Evolutionary conservation across 2,113 vertebrate species (phyloP).

Genomic region (Mellivora capensis): DNA sequence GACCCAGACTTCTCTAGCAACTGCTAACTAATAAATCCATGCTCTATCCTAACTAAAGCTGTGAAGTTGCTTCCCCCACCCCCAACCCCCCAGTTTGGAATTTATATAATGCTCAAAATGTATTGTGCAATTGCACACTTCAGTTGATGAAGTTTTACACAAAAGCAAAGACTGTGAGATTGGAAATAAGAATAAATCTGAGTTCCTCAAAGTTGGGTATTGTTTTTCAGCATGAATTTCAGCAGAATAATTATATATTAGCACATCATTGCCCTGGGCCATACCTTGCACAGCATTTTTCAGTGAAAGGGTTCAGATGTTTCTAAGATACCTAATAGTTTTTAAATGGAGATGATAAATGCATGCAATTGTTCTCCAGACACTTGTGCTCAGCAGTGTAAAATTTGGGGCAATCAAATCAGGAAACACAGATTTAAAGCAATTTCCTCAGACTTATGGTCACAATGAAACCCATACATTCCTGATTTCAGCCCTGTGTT

Average conservation of each 20-base stretch:
- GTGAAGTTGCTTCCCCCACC: not conserved
- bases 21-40: not conserved
- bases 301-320: not conserved
- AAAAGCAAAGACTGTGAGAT: not conserved
- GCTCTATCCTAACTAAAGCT: not conserved
- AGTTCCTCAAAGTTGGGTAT: not conserved
- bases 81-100: not conserved
- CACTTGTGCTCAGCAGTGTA: conserved; percentile 37
- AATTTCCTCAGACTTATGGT: conserved; percentile 32
- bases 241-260: conserved; percentile 19
- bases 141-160: not conserved
- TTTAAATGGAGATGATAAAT: conserved; percentile 53
- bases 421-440: conserved; percentile 37
- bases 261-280: not conserved
- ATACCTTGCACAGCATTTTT: not conserved
- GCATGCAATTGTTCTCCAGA: conserved; percentile 6
- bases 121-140: not conserved
- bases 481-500: not conserved
- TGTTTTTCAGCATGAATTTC: not conserved
- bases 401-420: conserved; percentile 59
- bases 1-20: not conserved
- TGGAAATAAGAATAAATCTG: not conserved
- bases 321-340: conserved; percentile 61
- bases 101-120: not conserved
- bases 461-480: not conserved